These are phyloP conservation scores for Artibeus lituratus DNA, from an alignment of 2,797 vertebrate species.

Conservation along the genomic window DNA sequence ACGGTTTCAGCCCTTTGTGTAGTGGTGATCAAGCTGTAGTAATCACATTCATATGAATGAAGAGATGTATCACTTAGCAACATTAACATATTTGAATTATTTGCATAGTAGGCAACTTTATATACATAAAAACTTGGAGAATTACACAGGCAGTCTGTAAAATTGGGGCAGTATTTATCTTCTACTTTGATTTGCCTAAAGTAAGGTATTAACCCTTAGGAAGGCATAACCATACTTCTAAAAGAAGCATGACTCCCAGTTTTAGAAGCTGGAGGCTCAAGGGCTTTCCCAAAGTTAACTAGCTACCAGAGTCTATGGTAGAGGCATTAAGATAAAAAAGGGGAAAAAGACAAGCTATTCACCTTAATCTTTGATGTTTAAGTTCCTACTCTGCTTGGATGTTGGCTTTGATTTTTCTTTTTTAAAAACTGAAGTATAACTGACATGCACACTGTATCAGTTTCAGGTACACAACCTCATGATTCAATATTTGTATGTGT, in stretches of 20 bases:
- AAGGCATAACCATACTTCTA: neutral
- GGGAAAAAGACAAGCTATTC: neutral
- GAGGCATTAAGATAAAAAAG: neutral
- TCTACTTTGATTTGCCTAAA: conserved; percentile 26
- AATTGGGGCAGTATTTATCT: conserved; percentile 45
- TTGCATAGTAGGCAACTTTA: conserved; percentile 79
- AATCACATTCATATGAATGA: conserved; percentile 82
- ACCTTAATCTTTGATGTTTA: neutral
- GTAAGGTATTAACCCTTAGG: conserved; percentile 41
- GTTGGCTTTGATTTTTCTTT: neutral
- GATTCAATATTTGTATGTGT: neutral
- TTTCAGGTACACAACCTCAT: neutral
- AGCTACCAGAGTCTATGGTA: neutral
- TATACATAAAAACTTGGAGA: conserved; percentile 70
- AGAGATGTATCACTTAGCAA: conserved; percentile 77
- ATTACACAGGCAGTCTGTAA: conserved; percentile 32
- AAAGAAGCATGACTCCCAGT: conserved; percentile 6
- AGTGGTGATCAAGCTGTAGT: conserved; percentile 81
- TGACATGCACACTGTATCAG: neutral
- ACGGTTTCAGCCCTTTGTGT: conserved; percentile 74
- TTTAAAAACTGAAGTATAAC: neutral
- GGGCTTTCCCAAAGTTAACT: neutral
- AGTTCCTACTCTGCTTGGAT: neutral
- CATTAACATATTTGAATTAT: conserved; percentile 78
- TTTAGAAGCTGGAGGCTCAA: neutral